Conservation (phyloP, 2,888 invertebrate species). For the Drosophila fulvimacula region DNA sequence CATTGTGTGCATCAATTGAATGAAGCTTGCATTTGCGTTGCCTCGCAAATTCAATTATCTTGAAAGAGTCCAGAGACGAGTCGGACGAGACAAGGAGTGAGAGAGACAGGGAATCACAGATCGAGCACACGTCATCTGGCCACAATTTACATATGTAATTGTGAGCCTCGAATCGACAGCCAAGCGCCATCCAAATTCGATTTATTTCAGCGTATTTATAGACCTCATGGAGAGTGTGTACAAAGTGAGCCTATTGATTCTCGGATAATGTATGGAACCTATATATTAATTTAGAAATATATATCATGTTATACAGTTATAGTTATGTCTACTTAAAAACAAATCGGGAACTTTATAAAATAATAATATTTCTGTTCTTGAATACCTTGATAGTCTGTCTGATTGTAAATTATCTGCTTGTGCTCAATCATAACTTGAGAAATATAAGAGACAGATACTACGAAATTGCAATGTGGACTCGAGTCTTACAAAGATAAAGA, state of each 20-base stretch:
- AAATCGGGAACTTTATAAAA: background rate
- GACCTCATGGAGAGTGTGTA: background rate
- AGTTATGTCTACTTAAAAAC: background rate
- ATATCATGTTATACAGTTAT: too few relatives aligned
- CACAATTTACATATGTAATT: conserved; percentile 64
- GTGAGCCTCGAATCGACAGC: conserved; percentile 39
- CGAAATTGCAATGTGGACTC: background rate
- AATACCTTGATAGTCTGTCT: background rate
- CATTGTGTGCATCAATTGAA: conserved; percentile 62
- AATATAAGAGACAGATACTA: background rate
- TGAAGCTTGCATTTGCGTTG: conserved; percentile 62
- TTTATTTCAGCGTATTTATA: conserved; percentile 44
- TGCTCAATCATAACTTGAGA: background rate
- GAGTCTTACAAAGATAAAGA: background rate
- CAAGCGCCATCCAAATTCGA: conserved; percentile 45
- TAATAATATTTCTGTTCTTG: background rate
- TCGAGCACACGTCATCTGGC: conserved; percentile 47
- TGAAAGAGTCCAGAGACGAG: conserved; percentile 18
- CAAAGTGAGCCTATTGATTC: background rate
- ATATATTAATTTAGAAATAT: too few relatives aligned
- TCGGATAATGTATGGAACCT: too few relatives aligned
- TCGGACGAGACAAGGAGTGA: conserved; percentile 1
- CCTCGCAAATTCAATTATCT: conserved; percentile 72
- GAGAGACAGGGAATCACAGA: background rate
- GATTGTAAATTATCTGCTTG: background rate